phyloP scores from a whole-genome alignment of 2,888 invertebrate genomes.

The Sceliomorpha sp. region DNA sequence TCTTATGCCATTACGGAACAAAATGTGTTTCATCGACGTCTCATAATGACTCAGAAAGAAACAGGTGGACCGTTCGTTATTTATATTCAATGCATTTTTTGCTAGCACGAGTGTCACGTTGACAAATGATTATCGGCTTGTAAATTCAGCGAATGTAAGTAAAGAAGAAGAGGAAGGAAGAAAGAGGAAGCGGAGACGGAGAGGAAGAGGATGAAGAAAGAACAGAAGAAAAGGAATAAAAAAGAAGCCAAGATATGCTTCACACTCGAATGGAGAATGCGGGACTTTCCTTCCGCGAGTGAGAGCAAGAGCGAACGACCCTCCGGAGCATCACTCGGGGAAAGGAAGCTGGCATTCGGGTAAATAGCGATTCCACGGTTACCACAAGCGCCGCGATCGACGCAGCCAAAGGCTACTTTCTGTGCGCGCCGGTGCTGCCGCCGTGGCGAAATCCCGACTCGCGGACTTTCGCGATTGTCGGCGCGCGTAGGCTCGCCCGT shows the following conservation, averaged over 20 bases:
- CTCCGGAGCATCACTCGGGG: conserved; percentile 52
- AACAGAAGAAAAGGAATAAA: conserved; percentile 10
- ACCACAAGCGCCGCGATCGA: conserved; percentile 11
- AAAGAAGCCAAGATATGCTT: no score
- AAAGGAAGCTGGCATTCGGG: conserved; percentile 59
- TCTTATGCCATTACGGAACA: no score
- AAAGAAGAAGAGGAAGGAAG: no score
- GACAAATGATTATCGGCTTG: no score
- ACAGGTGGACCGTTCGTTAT: no score
- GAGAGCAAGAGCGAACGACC: conserved; percentile 33
- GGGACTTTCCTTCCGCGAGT: conserved; percentile 29
- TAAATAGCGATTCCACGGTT: conserved; percentile 52
- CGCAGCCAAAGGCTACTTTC: conserved; percentile 39
- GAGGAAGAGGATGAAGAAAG: no score
- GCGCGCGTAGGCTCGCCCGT: conserved; percentile 58
- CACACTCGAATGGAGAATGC: conserved; percentile 15
- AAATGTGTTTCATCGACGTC: no score
- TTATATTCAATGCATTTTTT: no score
- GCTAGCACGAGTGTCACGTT: no score
- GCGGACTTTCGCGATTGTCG: conserved; percentile 46
- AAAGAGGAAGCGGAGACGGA: no score
- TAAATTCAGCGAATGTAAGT: no score
- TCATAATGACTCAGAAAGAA: no score
- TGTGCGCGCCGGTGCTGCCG: conserved; percentile 29
- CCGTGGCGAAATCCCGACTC: conserved; percentile 35